Evolutionary conservation across 2,113 vertebrate genomes (phyloP).

Genomic region (Willisornis vidua): DNA sequence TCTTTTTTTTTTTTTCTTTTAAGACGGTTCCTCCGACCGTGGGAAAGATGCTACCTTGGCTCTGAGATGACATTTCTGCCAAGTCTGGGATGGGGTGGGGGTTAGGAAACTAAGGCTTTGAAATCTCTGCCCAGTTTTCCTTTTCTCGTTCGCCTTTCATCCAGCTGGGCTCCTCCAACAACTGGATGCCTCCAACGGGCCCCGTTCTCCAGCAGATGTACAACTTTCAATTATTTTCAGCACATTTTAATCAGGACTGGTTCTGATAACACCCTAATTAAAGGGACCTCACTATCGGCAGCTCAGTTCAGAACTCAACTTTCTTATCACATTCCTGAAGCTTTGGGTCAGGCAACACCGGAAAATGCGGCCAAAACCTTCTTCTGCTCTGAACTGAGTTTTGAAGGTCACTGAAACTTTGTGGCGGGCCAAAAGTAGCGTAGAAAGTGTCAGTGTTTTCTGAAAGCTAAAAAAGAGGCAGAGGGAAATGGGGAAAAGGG

Average conservation of each 20-base stretch:
- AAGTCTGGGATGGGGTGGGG: constrained; percentile 51
- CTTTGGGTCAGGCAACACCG: constrained; percentile 59
- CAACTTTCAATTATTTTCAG: constrained; percentile 70
- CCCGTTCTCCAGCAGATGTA: constrained; percentile 52
- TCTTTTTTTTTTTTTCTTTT: background rate
- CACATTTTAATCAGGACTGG: constrained; percentile 68
- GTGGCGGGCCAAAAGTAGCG: constrained; percentile 32
- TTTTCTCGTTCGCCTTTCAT: background rate
- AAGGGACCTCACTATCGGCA: constrained; percentile 60
- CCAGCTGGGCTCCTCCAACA: constrained; percentile 53
- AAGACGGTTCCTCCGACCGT: constrained; percentile 36
- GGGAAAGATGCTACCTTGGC: constrained; percentile 80
- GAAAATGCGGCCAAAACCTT: constrained; percentile 69
- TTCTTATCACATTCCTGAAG: constrained; percentile 67
- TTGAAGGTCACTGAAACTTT: constrained; percentile 71
- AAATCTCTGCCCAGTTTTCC: constrained; percentile 28
- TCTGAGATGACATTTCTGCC: constrained; percentile 32
- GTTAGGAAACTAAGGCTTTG: constrained; percentile 17
- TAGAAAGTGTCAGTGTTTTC: constrained; percentile 55
- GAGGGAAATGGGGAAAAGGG: constrained; percentile 8
- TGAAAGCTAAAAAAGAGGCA: background rate
- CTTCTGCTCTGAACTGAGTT: constrained; percentile 39
- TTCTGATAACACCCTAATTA: constrained; percentile 76
- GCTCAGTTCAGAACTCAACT: constrained; percentile 47
- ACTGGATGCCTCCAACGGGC: constrained; percentile 28